phyloP scores from a whole-genome alignment of 2,113 vertebrate species.

The Pseudopipra pipra region DNA sequence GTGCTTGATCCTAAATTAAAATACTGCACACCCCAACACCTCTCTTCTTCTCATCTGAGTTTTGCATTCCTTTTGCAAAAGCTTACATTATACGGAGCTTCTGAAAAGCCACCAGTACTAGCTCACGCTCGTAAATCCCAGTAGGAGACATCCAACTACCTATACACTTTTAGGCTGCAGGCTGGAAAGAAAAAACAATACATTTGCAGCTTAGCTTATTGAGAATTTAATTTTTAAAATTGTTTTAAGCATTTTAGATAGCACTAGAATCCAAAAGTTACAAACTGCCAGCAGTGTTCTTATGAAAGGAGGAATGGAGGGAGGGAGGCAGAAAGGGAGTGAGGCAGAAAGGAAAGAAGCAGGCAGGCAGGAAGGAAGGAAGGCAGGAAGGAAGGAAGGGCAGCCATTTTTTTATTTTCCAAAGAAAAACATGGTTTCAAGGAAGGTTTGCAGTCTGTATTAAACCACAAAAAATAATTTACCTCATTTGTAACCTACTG shows the following conservation, averaged over 20 bases:
- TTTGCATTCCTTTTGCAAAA: background rate
- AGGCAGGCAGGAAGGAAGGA: background rate
- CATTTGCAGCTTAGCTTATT: background rate
- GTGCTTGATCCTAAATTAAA: background rate
- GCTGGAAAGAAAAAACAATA: background rate
- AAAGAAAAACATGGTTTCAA: background rate
- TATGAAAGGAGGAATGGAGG: background rate
- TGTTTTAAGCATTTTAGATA: background rate
- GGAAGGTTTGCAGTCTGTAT: background rate
- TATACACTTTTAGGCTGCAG: background rate
- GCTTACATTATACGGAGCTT: background rate
- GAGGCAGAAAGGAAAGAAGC: too few species aligned
- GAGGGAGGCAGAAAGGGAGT: rapidly evolving
- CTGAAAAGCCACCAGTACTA: background rate
- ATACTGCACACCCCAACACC: background rate
- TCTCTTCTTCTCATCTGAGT: too few species aligned
- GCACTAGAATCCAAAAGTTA: background rate
- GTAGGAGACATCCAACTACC: background rate
- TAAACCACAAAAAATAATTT: background rate
- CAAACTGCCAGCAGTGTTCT: background rate
- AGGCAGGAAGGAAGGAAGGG: too few species aligned
- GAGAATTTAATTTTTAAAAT: background rate
- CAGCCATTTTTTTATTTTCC: background rate
- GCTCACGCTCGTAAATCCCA: background rate
- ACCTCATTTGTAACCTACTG: background rate